Conservation (phyloP, 2,113 vertebrate species). For the Crypturellus undulatus region DNA sequence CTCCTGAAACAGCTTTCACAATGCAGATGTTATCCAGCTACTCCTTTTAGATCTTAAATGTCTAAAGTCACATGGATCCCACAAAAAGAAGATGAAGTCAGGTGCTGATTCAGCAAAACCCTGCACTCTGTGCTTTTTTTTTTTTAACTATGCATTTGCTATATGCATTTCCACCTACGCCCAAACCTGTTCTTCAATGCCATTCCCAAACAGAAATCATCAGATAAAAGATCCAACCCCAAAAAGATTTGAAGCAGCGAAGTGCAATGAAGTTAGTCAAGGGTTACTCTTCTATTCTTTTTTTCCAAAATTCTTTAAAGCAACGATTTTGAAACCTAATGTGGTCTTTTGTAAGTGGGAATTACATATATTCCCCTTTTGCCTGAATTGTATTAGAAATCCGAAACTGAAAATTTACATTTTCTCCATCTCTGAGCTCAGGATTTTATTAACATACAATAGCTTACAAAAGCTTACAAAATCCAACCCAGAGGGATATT, state of each 20-base stretch:
- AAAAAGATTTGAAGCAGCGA: background rate
- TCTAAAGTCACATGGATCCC: background rate
- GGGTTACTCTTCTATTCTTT: background rate
- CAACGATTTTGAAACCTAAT: background rate
- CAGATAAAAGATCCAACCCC: background rate
- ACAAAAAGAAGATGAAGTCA: background rate
- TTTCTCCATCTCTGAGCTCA: fast-evolving
- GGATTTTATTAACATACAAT: background rate
- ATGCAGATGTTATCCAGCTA: background rate
- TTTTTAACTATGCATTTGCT: background rate
- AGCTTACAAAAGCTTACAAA: background rate
- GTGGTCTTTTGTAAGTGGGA: background rate
- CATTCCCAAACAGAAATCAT: background rate
- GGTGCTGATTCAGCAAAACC: background rate
- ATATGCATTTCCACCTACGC: background rate
- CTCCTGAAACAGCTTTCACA: background rate
- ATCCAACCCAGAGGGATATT: background rate
- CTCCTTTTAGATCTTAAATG: background rate
- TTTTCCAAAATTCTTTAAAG: background rate
- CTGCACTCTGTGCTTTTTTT: background rate
- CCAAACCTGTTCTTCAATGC: background rate
- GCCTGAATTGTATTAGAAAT: background rate
- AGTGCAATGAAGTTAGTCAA: background rate
- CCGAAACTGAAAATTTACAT: background rate
- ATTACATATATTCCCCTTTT: background rate